Percentiles rank a stretch among this genome's conserved stretches.
These are phyloP conservation scores for Salarias fasciatus DNA, from an alignment of 2,797 vertebrate species.

Conservation along the genomic window DNA sequence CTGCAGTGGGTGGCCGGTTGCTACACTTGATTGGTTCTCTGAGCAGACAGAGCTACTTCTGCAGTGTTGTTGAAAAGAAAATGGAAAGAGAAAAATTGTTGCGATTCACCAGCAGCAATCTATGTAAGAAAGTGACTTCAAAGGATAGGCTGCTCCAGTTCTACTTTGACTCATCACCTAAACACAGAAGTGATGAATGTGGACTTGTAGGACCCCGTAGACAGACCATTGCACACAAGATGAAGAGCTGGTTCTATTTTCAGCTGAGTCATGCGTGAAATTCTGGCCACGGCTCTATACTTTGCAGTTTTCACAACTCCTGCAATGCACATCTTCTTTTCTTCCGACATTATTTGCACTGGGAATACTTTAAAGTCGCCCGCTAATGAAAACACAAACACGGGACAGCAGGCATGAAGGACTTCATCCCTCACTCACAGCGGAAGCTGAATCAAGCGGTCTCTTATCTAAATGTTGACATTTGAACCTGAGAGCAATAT, in stretches of 20 bases:
- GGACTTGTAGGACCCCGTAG: constrained; percentile 20
- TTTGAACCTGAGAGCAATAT: constrained; percentile 75
- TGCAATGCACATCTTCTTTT: constrained; percentile 6
- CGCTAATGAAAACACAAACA: constrained; percentile 59
- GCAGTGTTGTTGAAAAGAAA: constrained; percentile 55
- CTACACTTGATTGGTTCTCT: constrained; percentile 70
- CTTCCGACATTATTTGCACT: constrained; percentile 15
- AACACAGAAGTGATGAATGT: constrained; percentile 36
- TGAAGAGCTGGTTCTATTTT: constrained; percentile 23
- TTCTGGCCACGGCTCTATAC: constrained; percentile 9
- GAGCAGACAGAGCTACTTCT: constrained; percentile 65
- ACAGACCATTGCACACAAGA: constrained; percentile 8
- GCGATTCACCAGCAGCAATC: constrained; percentile 47
- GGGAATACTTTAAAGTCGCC: constrained; percentile 38
- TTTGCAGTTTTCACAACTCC: constrained; percentile 22
- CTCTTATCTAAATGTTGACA: constrained; percentile 77
- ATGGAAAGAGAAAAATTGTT: constrained; percentile 49
- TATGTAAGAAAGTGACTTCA: constrained; percentile 36
- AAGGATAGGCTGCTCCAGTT: constrained; percentile 20
- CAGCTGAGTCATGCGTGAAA: constrained; percentile 37
- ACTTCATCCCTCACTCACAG: constrained; percentile 51
- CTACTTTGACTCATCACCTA: constrained; percentile 31
- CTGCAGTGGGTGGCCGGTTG: constrained; percentile 64
- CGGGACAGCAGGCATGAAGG: constrained; percentile 37
- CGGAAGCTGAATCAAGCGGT: constrained; percentile 39